Evolutionary conservation across 1,140 invertebrate genomes (phyloP).

Genomic region (Drosophila saltans): DNA sequence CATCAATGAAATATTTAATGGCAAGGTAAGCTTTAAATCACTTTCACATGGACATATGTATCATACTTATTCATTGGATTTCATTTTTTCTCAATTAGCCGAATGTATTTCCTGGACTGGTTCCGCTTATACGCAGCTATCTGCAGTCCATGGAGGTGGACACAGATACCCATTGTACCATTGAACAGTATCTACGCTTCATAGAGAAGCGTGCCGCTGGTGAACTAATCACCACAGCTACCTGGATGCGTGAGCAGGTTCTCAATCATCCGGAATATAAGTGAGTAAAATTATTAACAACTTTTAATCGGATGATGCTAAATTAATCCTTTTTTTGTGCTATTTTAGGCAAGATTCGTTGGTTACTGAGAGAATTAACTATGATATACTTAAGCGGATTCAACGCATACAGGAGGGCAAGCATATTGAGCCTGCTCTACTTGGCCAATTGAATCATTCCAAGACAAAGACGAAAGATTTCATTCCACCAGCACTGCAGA

Average conservation of each 20-base stretch:
- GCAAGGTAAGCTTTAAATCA: slow-evolving; percentile 87
- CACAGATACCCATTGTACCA: slow-evolving; percentile 97
- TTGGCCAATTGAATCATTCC: slow-evolving; percentile 88
- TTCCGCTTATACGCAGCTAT: slow-evolving; percentile 97
- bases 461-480: slow-evolving; percentile 92
- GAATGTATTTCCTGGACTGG: slow-evolving; percentile 95
- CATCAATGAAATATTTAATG: slow-evolving; percentile 98
- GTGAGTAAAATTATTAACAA: slow-evolving; percentile 82
- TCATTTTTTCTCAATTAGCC: slow-evolving; percentile 80
- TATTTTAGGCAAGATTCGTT: slow-evolving; percentile 89
- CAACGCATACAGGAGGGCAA: slow-evolving; percentile 89
- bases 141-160: slow-evolving; percentile 97
- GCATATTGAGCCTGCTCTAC: slow-evolving; percentile 89
- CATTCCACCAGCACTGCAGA: slow-evolving; percentile 86
- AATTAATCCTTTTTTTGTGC: background rate
- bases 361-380: slow-evolving; percentile 95
- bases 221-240: slow-evolving; percentile 92
- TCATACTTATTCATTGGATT: background rate
- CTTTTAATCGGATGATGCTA: background rate
- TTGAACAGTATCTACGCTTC: slow-evolving; percentile 97
- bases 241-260: slow-evolving; percentile 97
- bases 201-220: slow-evolving; percentile 96
- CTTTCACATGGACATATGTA: background rate
- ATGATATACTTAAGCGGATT: slow-evolving; percentile 93
- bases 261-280: slow-evolving; percentile 94